Evolutionary conservation across 1,140 invertebrate genomes (phyloP), one percentile per base, ranked within the genome.

Genomic region (Matsumurasca onukii): DNA sequence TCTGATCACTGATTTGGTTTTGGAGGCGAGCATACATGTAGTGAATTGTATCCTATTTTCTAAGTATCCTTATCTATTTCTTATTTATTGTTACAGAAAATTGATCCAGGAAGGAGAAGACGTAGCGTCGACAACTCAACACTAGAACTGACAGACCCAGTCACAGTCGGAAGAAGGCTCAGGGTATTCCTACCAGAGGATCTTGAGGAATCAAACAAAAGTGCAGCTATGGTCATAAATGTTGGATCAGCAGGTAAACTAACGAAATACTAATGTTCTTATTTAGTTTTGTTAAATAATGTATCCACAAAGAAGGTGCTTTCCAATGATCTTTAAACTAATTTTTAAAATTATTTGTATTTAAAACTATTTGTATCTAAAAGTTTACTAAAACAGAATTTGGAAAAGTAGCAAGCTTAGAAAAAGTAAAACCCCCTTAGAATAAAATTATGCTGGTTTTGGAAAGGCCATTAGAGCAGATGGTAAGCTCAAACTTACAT

Each of bases 51-150:
- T n/a, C n/a, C n/a, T n/a, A n/a, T n/a, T n/a, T n/a, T n/a, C n/a
- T n/a, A n/a, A n/a, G n/a, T n/a, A n/a, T n/a, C n/a, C n/a, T n/a
- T n/a, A n/a, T n/a, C n/a, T n/a, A n/a, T n/a, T n/a, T n/a, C n/a
- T n/a, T n/a, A n/a, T n/a, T 3, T n/a, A 62, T 17, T 73, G 75
- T 73, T 73, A 0, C 71, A 83, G 79, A 83, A 84, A 76, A 81
- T 88, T 22, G 87, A 89, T 30, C 88, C 85, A 17, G 83, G 82
- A 13, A 83, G 77, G 71, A 77, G 86, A 57, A 81, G 84, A 66
- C 81, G 85, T 69, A 74, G 86, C 39, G 61, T 20, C 17, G 61
- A 68, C 45, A 51, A 66, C 29, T 66, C 51, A 2, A 49, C 45
- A 1, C 17, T 66, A n/a, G 17, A 70, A 75, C 31, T 69, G 74